Percentiles rank a stretch among this genome's conserved stretches.
These are phyloP conservation scores for Garra rufa DNA, from an alignment of 2,113 vertebrate species.

Conservation along the genomic window DNA sequence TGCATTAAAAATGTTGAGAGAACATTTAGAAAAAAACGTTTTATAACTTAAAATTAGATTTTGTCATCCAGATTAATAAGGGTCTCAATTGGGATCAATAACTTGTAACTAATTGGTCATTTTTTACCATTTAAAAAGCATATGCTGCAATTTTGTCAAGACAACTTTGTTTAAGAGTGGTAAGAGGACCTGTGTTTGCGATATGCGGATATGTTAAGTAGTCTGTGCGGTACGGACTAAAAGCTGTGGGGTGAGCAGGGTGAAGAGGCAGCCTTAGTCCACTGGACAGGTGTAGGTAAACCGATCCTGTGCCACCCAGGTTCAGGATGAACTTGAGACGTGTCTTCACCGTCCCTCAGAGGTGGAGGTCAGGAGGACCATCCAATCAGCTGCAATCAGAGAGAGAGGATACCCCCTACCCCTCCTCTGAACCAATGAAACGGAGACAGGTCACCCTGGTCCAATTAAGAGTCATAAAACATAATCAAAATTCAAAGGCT, in stretches of 20 bases:
- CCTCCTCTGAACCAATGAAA: constrained; percentile 62
- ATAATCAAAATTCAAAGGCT: constrained; percentile 75
- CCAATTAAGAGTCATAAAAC: constrained; percentile 82
- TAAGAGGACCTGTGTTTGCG: constrained; percentile 66
- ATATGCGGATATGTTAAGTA: constrained; percentile 69
- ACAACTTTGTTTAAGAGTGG: constrained; percentile 68
- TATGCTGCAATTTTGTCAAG: constrained; percentile 52
- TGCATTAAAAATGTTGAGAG: neutral
- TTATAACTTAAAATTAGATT: neutral
- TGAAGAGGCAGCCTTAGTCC: constrained; percentile 57
- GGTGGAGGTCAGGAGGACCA: constrained; percentile 74
- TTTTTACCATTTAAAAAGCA: neutral
- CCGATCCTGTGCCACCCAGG: constrained; percentile 79
- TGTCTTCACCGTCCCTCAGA: constrained; percentile 76
- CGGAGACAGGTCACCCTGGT: constrained; percentile 67
- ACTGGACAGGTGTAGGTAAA: constrained; percentile 80
- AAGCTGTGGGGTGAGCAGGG: constrained; percentile 71
- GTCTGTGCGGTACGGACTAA: constrained; percentile 55
- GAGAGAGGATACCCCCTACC: constrained; percentile 58
- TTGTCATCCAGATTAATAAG: neutral
- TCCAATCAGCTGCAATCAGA: constrained; percentile 62
- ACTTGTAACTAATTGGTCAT: neutral
- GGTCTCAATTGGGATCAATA: neutral
- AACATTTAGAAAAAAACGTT: neutral
- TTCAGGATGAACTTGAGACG: constrained; percentile 80